Evolutionary conservation across 2,888 invertebrate species (phyloP), one percentile per base, ranked within the genome.

Genomic region (Halocaridina rubra): DNA sequence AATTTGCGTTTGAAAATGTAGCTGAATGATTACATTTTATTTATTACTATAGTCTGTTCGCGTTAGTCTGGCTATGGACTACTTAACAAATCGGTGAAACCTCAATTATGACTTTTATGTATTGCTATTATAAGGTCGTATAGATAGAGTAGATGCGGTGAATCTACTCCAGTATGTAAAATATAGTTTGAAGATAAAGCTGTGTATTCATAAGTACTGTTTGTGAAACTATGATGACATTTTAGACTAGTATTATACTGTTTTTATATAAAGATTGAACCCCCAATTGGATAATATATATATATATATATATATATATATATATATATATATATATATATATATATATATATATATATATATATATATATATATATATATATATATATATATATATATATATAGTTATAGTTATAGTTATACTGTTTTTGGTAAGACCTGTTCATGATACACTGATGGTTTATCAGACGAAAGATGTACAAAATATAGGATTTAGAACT

Each of bases 331-430:
- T 27, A 69, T 69, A 5, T 69, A 24, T 69, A 27, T 27, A 69
- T 27, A 69, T 5, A 27, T 27, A 69, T 27, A 69, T 27, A 69
- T 27, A 69, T 27, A 69, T 30, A 69, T 30, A 69, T 30, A 69
- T 30, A 69, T 30, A 69, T 30, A 69, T 5, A 69, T 69, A 69
- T 69, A 69, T 69, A 69, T 69, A 69, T 69, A 69, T 69, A 69
- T 69, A 69, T 69, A 69, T 69, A 30, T 69, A 69, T 69, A 69
- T 69, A 69, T 69, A 69, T 69, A 69, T 69, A 69, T 69, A 69
- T 69, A 69, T 69, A 69, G 27, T 13, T 69, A n/a, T 30, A 29
- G 27, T 29, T 69, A 69, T n/a, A 69, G 27, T 3, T 30, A 69
- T 69, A 69, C 7, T 29, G 16, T 29, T 24, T 30, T 57, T 3